Evolutionary conservation across 2,888 invertebrate genomes (phyloP), one percentile per base, ranked within the genome.

Genomic region (Leptinotarsa tumamoca): DNA sequence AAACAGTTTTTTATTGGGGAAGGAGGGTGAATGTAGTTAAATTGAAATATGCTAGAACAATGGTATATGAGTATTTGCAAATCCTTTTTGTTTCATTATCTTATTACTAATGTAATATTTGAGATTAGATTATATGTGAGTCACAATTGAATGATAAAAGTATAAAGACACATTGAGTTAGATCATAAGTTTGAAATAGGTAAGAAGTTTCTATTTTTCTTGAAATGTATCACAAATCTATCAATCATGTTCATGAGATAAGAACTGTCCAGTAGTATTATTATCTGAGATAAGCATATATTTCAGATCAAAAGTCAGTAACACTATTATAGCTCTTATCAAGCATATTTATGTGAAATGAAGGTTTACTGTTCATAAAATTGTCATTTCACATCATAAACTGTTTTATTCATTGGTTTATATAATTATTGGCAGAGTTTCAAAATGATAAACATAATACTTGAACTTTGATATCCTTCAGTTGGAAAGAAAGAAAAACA

Each of bases 291-390:
- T 21, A 13, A 58, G 33, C 33, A 7, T n/a, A 17, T n/a, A 2
- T 17, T 58, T 58, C 58, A 63, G 43, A 58, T 58, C 21, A 58
- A 58, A 58, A 23, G 58, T 23, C 23, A 58, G 17, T 15, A n/a
- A n/a, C n/a, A 52, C 15, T 13, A 58, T 15, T 13, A 58, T 15
- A 23, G 21, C 23, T 10, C 58, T 58, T 58, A 58, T 58, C 58
- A 58, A 58, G 14, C 15, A 23, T 56, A 10, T 58, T 58, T 1
- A 58, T 23, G 23, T 21, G 58, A 21, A 58, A 14, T 21, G 21
- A 15, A 58, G 23, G 4, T 23, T 58, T 58, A 21, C 58, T 58
- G 58, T 58, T 21, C 23, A 3, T 58, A 15, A 23, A 23, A 23
- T 58, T 23, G 23, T 23, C 58, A 23, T 23, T 23, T 58, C 17